Evolutionary conservation across 2,797 vertebrate genomes (phyloP).

Genomic region (Myiotriccus ornatus): DNA sequence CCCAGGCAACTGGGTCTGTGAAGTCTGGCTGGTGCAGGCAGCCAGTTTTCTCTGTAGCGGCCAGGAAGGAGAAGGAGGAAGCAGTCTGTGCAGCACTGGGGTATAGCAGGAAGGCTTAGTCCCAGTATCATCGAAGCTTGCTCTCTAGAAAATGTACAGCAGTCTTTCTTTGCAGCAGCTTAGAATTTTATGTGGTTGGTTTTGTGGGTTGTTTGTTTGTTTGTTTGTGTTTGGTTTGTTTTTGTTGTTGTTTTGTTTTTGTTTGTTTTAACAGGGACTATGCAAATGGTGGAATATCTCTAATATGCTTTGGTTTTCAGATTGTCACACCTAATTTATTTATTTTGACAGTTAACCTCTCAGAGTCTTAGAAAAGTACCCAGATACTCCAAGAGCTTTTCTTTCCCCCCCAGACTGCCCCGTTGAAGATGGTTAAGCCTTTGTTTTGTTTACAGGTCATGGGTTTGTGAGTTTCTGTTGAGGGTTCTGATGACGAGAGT

Average conservation of each 20-base stretch:
- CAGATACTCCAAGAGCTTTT: not conserved
- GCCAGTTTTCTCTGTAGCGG: not conserved
- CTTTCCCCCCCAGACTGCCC: rapidly evolving
- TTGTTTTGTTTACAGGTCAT: not conserved
- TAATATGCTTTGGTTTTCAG: not conserved
- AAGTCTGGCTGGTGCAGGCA: not conserved
- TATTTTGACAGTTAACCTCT: not conserved
- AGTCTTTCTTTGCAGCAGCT: not conserved
- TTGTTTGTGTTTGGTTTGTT: too few species aligned
- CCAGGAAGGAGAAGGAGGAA: not conserved
- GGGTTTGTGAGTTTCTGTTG: not conserved
- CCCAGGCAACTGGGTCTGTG: not conserved
- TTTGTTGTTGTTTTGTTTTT: too few species aligned
- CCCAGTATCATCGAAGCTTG: not conserved
- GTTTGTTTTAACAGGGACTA: not conserved
- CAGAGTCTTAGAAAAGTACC: not conserved
- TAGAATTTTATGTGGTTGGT: not conserved
- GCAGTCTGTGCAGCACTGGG: not conserved
- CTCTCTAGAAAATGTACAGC: not conserved
- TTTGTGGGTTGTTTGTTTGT: too few species aligned
- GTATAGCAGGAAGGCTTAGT: not conserved
- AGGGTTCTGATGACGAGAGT: not conserved
- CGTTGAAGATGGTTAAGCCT: not conserved
- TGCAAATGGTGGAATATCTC: not conserved
- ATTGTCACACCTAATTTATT: not conserved